phyloP scores from a whole-genome alignment of 2,113 vertebrate species.

The Vombatus ursinus region DNA sequence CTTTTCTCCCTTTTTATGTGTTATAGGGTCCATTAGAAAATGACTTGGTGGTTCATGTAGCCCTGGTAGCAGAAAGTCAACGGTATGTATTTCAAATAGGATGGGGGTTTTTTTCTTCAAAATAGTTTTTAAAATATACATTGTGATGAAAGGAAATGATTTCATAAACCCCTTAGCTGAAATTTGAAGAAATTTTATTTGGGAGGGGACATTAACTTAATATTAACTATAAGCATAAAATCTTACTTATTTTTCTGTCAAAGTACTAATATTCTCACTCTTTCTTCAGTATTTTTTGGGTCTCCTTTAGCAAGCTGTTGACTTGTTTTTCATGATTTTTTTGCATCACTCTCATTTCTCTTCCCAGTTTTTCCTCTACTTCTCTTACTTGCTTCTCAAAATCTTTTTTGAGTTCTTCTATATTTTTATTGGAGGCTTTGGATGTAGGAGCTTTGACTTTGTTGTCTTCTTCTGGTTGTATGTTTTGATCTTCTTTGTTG shows the following conservation, averaged over 20 bases:
- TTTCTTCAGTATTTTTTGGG: too few relatives aligned
- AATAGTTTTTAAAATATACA: not conserved
- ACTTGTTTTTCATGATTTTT: too few relatives aligned
- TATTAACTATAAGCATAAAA: not conserved
- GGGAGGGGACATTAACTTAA: conserved; percentile 4
- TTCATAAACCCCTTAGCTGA: not conserved
- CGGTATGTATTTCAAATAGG: conserved; percentile 86
- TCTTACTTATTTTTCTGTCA: not conserved
- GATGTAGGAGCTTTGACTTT: too few relatives aligned
- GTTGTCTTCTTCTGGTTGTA: too few relatives aligned
- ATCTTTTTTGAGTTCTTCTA: too few relatives aligned
- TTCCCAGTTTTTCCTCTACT: too few relatives aligned
- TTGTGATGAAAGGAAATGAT: not conserved
- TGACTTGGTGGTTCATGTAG: conserved; percentile 94
- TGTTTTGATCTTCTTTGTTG: too few relatives aligned
- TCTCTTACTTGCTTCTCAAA: too few relatives aligned
- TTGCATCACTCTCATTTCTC: too few relatives aligned
- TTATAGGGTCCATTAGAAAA: conserved; percentile 96
- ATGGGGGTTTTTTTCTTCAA: not conserved
- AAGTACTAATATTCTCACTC: not conserved
- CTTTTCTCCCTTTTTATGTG: conserved; percentile 39
- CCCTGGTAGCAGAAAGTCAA: conserved; percentile 97
- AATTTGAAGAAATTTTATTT: not conserved
- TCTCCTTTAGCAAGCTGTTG: too few relatives aligned
- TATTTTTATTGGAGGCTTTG: too few relatives aligned